Conservation (phyloP, 2,797 vertebrate species). For the Epinephelus malabaricus region DNA sequence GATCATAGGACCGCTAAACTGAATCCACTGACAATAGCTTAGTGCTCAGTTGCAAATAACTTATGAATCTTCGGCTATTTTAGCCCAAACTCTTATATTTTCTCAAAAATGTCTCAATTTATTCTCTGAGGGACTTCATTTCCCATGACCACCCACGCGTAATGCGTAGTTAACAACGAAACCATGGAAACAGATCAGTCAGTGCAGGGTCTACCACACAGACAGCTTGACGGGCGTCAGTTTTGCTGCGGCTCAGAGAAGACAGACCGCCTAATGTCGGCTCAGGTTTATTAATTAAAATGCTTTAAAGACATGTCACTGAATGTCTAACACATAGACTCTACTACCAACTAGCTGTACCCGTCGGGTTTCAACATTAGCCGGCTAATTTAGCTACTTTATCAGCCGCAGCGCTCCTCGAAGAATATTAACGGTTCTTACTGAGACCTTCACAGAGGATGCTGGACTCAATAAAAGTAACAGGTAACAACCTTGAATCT, state of each 20-base stretch:
- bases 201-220: neutral
- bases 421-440: neutral
- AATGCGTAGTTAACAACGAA: slow-evolving; percentile 31
- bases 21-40: neutral
- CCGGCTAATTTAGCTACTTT: slow-evolving; percentile 23
- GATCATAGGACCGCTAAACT: too few relatives aligned
- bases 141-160: slow-evolving; percentile 40
- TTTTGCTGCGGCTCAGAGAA: neutral
- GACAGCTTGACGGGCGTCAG: neutral
- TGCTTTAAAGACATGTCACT: neutral
- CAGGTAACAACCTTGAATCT: slow-evolving; percentile 68
- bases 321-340: neutral
- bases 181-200: slow-evolving; percentile 62
- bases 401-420: neutral
- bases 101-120: too few relatives aligned
- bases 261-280: neutral
- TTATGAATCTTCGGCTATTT: fast-evolving
- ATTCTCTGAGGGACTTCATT: slow-evolving; percentile 42
- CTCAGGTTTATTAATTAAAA: neutral
- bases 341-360: neutral
- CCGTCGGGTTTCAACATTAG: neutral
- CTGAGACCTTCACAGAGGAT: slow-evolving; percentile 51
- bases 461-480: slow-evolving; percentile 83
- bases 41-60: neutral
- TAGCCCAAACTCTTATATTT: neutral